Conservation (phyloP, 2,113 vertebrate genomes). For the Phalacrocorax aristotelis region DNA sequence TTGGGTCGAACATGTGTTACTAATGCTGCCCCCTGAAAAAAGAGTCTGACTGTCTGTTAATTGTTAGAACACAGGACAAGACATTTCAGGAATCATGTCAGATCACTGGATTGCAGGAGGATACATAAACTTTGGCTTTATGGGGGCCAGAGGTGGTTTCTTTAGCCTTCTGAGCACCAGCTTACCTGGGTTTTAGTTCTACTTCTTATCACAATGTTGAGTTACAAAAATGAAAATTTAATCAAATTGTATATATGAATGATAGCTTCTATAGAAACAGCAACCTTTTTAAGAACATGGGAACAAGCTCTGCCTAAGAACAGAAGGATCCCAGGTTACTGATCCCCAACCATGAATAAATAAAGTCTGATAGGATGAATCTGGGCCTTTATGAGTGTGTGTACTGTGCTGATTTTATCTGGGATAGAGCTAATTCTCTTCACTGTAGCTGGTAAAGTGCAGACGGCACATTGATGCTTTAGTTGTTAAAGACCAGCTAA, state of each 20-base stretch:
- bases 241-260: neutral
- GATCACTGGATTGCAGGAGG: neutral
- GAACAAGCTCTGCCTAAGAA: neutral
- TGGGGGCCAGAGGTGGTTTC: neutral
- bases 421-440: too few relatives aligned
- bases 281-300: neutral
- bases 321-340: neutral
- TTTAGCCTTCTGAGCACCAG: neutral
- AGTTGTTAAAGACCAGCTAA: too few relatives aligned
- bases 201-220: neutral
- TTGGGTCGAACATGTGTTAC: neutral
- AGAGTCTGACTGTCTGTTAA: neutral
- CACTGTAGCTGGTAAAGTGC: too few relatives aligned
- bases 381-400: neutral
- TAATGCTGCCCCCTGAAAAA: neutral
- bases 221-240: neutral
- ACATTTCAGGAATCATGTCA: neutral
- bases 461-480: too few relatives aligned
- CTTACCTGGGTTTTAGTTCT: neutral
- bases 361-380: neutral
- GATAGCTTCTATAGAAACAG: neutral
- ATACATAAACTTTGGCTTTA: neutral
- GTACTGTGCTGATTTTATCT: too few relatives aligned
- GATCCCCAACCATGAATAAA: neutral
- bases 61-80: neutral